A percentile compares a stretch with the other conserved stretches of the same genome.
phyloP scores from a whole-genome alignment of 2,888 invertebrate species.

The Rotaria socialis region DNA sequence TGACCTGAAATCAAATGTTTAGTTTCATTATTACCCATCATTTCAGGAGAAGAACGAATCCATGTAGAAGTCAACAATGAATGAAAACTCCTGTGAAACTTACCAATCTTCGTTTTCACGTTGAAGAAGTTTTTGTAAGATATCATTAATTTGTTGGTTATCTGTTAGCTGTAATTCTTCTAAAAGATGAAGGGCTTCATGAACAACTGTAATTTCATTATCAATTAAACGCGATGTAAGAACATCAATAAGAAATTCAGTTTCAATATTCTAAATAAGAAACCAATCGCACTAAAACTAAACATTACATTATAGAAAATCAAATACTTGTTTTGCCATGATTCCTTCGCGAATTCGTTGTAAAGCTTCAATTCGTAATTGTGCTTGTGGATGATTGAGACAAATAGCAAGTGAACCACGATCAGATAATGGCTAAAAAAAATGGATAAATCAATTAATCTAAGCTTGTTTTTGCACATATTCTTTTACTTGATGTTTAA shows the following conservation, averaged over 20 bases:
- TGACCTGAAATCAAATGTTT: not conserved
- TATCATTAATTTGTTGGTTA: constrained; percentile 29
- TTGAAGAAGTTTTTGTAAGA: constrained; percentile 7
- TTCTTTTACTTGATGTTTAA: constrained; percentile 13
- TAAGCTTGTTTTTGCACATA: not conserved
- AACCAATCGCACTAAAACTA: not conserved
- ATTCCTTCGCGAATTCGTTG: constrained; percentile 26
- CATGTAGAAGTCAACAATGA: too few relatives aligned
- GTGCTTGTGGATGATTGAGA: constrained; percentile 15
- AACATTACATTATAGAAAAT: not conserved
- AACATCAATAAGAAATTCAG: constrained; percentile 8
- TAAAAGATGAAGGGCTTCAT: not conserved
- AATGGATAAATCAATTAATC: not conserved
- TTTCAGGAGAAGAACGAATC: too few relatives aligned
- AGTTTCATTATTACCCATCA: too few relatives aligned
- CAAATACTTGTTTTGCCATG: not conserved
- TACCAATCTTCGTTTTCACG: constrained; percentile 17
- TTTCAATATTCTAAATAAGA: constrained; percentile 2
- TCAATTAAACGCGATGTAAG: not conserved
- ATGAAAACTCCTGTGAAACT: too few relatives aligned
- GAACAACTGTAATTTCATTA: constrained; percentile 6
- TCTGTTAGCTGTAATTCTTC: not conserved
- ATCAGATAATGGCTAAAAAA: constrained; percentile 6
- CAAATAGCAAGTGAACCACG: constrained; percentile 13
- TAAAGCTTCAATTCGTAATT: constrained; percentile 22